These are phyloP conservation scores for Oophaga sylvatica DNA, from an alignment of 2,797 vertebrate genomes.

Conservation along the genomic window DNA sequence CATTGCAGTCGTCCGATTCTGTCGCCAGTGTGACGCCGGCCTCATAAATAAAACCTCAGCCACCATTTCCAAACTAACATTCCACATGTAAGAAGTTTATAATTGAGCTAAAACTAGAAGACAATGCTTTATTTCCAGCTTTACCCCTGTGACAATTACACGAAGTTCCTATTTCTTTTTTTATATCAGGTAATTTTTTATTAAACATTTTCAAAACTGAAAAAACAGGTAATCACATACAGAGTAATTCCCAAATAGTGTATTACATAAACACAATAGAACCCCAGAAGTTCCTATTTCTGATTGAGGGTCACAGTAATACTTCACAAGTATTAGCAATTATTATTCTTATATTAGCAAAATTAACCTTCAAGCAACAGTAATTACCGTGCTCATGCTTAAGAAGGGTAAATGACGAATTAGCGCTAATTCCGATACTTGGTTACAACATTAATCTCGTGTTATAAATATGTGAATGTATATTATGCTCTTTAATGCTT, in stretches of 20 bases:
- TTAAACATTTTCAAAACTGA: too few relatives aligned
- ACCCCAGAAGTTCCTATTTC: not conserved
- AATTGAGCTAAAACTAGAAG: not conserved
- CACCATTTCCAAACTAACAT: not conserved
- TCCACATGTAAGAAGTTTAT: too few relatives aligned
- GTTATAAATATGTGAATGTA: not conserved
- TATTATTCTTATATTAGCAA: constrained; percentile 12
- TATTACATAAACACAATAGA: too few relatives aligned
- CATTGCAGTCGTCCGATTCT: too few relatives aligned
- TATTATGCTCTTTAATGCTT: not conserved
- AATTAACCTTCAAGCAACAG: constrained; percentile 18
- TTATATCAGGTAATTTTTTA: too few relatives aligned
- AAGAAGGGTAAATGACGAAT: not conserved
- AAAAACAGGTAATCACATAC: too few relatives aligned
- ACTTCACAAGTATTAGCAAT: constrained; percentile 6
- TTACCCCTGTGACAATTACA: constrained; percentile 4
- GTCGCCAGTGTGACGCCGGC: too few relatives aligned
- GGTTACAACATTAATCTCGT: not conserved
- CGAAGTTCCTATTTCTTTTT: constrained; percentile 2
- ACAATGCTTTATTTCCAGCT: not conserved
- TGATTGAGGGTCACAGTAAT: constrained; percentile 18
- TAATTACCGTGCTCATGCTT: constrained; percentile 39
- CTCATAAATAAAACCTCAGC: not conserved
- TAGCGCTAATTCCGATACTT: not conserved
- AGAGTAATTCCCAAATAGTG: too few relatives aligned